Conservation (phyloP, 2,797 vertebrate genomes). For the Coregonus ussuriensis region DNA sequence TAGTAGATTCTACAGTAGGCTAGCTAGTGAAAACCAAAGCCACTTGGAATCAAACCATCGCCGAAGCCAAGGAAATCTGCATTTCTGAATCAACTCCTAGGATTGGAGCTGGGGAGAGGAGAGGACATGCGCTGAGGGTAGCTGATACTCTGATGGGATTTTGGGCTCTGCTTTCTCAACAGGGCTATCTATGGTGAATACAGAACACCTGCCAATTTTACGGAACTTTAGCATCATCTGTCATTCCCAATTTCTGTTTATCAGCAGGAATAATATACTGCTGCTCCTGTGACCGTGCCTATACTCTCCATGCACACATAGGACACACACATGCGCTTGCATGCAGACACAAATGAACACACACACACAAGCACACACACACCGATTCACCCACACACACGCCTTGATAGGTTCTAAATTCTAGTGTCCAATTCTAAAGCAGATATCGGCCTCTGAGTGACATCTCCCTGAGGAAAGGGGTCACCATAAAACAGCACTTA, state of each 20-base stretch:
- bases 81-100: background rate
- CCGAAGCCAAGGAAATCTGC: background rate
- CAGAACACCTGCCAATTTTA: constrained; percentile 49
- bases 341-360: no score
- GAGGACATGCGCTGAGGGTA: constrained; percentile 1
- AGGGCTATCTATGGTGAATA: constrained; percentile 44
- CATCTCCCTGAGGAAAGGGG: no score
- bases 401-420: no score
- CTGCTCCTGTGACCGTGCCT: constrained; percentile 9
- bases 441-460: background rate
- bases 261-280: constrained; percentile 38
- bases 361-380: no score
- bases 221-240: constrained; percentile 43
- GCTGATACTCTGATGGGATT: constrained; percentile 36
- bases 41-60: background rate
- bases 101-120: background rate
- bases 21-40: no score
- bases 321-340: no score
- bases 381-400: no score
- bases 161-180: constrained; percentile 26
- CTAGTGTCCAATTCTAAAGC: no score
- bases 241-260: constrained; percentile 37
- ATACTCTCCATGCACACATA: no score
- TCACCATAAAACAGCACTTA: no score
- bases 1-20: no score